Evolutionary conservation across 2,113 vertebrate species (phyloP).

Genomic region (Artemisiospiza belli): DNA sequence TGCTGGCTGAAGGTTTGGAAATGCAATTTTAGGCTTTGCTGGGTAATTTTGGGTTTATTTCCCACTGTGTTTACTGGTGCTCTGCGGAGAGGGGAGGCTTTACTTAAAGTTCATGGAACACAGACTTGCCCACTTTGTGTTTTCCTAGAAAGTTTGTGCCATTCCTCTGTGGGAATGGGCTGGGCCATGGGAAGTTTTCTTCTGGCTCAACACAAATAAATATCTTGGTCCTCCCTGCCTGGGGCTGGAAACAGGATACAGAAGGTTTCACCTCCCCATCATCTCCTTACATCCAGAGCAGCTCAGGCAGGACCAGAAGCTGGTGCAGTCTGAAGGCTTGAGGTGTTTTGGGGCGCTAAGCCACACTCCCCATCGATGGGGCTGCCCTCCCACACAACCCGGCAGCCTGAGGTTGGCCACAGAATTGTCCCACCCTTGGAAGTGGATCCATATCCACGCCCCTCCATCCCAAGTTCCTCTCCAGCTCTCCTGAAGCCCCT

Average conservation of each 20-base stretch:
- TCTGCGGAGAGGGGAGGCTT: neutral
- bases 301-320: neutral
- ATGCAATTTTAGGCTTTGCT: conserved; percentile 63
- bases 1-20: conserved; percentile 51
- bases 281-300: neutral
- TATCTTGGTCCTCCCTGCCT: rapidly evolving
- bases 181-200: neutral
- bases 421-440: neutral
- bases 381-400: neutral
- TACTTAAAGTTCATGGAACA: conserved; percentile 32
- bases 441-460: neutral
- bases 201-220: conserved; percentile 6
- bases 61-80: conserved; percentile 48
- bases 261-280: neutral
- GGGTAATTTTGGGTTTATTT: conserved; percentile 65
- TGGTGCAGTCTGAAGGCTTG: rapidly evolving
- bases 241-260: neutral
- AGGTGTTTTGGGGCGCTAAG: neutral
- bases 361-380: rapidly evolving
- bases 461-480: neutral
- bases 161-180: neutral
- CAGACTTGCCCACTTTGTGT: conserved; percentile 2
- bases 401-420: rapidly evolving
- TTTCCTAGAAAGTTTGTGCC: conserved; percentile 11
- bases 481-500: neutral